Base-by-base conservation (phyloP, 2,797 vertebrate species). In the Notolabrus celidotus region DNA sequence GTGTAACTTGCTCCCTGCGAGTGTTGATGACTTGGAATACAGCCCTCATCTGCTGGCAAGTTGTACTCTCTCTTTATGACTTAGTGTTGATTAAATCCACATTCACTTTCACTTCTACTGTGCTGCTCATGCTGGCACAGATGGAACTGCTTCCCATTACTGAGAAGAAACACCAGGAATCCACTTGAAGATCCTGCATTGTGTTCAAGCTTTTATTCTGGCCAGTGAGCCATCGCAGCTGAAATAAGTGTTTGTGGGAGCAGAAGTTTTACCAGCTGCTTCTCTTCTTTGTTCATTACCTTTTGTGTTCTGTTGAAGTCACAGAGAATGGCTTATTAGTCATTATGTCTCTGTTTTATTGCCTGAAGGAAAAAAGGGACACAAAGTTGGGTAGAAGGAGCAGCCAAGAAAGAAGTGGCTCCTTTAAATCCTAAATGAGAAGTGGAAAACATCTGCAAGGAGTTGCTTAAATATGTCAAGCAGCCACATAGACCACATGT, bases 31-130 rank as follows among this genome's bases (percentile, higher is more conserved):
- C 86, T 86, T 93, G 86, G 91, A 90, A 22, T 49, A 64, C 65
- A 77, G 83, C 91, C 90, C 69, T 87, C 83, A 27, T 80, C 74
- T 85, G 19, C 86, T 93, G 90, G 91, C 92, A 86, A 71, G 68
- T 54, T 79, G 72, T 86, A 77, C 69, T 59, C 60, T 67, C 65
- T 60, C 77, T 92, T 85, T 82, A 87, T 92, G 89, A 90, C 90
- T 92, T 84, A 38, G 65, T 80, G 82, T 86, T 93, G 93, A 95
- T 94, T 93, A 93, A 95, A 94, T 91, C 92, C 88, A 92, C 79
- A 92, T 88, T 94, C 74, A 86, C 72, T 82, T 81, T 79, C 69
- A 43, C 70, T 78, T 67, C 8, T 5, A 47, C 80, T 71, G 88
- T 83, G 83, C 85, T 82, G 53, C 86, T 91, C 73, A 59, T 53